These are phyloP conservation scores for Coremacera marginata DNA, from an alignment of 2,888 invertebrate genomes.

Conservation along the genomic window DNA sequence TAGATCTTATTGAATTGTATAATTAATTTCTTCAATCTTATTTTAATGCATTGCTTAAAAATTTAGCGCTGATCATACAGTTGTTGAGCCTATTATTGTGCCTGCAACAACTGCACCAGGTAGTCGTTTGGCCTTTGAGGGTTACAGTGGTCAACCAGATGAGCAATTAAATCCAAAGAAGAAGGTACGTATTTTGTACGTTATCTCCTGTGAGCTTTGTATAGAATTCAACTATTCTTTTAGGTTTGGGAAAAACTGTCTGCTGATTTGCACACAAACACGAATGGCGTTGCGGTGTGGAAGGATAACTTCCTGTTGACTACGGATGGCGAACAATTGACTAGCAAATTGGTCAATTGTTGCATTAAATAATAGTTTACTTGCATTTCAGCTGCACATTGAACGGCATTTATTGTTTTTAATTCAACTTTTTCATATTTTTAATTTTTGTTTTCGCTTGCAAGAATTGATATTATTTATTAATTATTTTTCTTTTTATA, in stretches of 20 bases:
- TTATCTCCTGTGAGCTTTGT: background rate
- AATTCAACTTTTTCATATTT: too few species aligned
- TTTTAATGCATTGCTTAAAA: background rate
- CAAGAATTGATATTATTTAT: too few species aligned
- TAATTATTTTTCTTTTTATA: too few species aligned
- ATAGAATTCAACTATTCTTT: constrained; percentile 6
- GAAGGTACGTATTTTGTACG: constrained; percentile 73
- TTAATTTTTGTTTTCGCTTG: too few species aligned
- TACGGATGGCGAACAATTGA: constrained; percentile 79
- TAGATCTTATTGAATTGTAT: background rate
- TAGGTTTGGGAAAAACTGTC: constrained; percentile 90
- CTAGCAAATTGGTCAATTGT: constrained; percentile 82
- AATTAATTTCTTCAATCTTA: background rate
- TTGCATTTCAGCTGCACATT: too few species aligned
- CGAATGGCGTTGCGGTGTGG: constrained; percentile 84
- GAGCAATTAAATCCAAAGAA: constrained; percentile 94
- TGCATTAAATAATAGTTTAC: constrained; percentile 81
- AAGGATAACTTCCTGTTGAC: constrained; percentile 83
- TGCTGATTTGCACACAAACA: constrained; percentile 80
- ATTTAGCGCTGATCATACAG: constrained; percentile 78
- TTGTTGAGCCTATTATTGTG: constrained; percentile 87
- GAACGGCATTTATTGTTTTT: too few species aligned
- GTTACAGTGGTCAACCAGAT: constrained; percentile 86
- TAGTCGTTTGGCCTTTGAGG: constrained; percentile 86
- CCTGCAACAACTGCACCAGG: constrained; percentile 84